These are phyloP conservation scores for Drosophila kanekoi DNA, from an alignment of 2,888 invertebrate genomes.

Conservation along the genomic window DNA sequence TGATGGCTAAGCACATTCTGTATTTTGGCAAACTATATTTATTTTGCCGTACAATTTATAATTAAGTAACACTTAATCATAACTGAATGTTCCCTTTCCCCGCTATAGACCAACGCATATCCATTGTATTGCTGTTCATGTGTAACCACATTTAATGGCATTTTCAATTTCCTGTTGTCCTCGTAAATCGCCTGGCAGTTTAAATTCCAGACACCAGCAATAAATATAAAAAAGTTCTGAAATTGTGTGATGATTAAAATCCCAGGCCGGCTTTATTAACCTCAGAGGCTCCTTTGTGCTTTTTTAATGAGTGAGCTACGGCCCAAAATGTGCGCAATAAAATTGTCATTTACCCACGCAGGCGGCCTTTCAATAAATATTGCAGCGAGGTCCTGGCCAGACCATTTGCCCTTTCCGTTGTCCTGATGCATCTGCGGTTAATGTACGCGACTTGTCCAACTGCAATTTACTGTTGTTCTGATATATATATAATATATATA, in stretches of 20 bases:
- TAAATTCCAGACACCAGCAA: constrained; percentile 12
- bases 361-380: constrained; percentile 30
- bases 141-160: constrained; percentile 21
- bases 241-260: constrained; percentile 35
- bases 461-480: constrained; percentile 54
- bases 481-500: neutral
- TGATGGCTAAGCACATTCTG: neutral
- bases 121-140: constrained; percentile 2
- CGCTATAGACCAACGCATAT: neutral
- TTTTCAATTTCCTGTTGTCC: constrained; percentile 38
- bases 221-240: constrained; percentile 11
- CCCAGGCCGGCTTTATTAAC: constrained; percentile 19
- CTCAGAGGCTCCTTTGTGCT: constrained; percentile 10
- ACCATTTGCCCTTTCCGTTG: constrained; percentile 18
- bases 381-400: constrained; percentile 7
- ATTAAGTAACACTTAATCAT: neutral
- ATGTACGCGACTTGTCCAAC: constrained; percentile 47
- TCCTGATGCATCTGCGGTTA: constrained; percentile 54
- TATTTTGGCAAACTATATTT: neutral
- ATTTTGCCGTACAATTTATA: neutral
- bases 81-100: constrained; percentile 5
- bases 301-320: constrained; percentile 33
- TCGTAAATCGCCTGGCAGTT: constrained; percentile 20
- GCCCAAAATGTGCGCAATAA: constrained; percentile 26
- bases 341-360: constrained; percentile 43